Evolutionary conservation across 2,113 vertebrate species (phyloP).

Genomic region (Anarhynchus alexandrinus): DNA sequence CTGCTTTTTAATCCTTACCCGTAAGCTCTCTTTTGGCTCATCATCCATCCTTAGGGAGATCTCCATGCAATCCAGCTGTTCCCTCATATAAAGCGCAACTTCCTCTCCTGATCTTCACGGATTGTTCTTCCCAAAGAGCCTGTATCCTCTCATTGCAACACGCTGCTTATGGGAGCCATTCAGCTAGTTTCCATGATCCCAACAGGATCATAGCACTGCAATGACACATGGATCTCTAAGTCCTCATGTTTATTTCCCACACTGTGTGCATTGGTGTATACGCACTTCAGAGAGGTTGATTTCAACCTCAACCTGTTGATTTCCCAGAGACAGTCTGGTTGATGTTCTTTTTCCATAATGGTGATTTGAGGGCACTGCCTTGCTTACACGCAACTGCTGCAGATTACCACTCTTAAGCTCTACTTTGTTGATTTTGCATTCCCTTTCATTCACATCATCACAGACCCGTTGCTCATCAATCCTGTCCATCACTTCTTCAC

Average conservation of each 20-base stretch:
- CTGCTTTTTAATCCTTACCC: not conserved
- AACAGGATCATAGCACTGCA: not conserved
- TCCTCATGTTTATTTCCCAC: not conserved
- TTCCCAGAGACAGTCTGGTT: not conserved
- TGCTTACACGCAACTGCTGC: not conserved
- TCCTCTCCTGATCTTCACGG: not conserved
- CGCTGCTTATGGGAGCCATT: not conserved
- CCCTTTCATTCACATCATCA: not conserved
- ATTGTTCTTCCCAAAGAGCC: not conserved
- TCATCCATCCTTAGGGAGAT: not conserved
- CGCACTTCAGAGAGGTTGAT: not conserved
- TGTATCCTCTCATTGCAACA: not conserved
- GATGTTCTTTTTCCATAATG: accelerated
- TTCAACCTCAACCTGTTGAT: not conserved
- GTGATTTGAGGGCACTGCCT: not conserved
- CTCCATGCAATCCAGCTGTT: not conserved
- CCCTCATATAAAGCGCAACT: not conserved
- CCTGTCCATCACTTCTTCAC: not conserved
- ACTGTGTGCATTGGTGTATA: not conserved
- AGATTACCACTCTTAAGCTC: not conserved
- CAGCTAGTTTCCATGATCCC: not conserved
- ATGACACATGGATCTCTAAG: not conserved
- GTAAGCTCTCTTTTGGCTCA: not conserved
- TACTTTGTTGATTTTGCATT: not conserved
- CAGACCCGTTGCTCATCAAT: not conserved